Evolutionary conservation across 2,113 vertebrate genomes (phyloP).

Genomic region (Alosa alosa): DNA sequence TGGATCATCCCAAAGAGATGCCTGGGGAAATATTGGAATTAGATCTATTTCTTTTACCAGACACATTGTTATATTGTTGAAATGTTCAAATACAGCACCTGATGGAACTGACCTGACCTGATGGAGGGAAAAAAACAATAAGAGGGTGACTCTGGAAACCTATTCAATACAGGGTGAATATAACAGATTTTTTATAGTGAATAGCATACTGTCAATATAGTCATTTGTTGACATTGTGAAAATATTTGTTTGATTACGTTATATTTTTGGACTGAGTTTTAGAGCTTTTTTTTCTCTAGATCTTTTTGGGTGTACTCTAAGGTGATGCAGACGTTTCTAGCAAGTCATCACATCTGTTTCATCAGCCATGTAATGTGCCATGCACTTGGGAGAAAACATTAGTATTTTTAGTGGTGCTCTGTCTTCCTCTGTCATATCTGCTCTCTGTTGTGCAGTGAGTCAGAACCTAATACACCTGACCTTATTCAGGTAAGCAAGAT

Average conservation of each 20-base stretch:
- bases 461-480: neutral
- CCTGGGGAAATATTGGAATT: neutral
- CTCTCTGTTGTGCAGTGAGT: neutral
- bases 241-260: neutral
- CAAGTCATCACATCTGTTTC: neutral
- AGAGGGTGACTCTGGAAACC: neutral
- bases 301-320: neutral
- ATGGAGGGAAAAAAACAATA: neutral
- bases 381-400: neutral
- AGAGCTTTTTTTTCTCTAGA: neutral
- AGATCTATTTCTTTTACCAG: neutral
- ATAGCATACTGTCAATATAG: neutral
- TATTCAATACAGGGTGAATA: neutral
- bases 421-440: neutral
- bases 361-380: neutral
- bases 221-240: neutral
- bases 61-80: neutral
- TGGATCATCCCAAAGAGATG: neutral
- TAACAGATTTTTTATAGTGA: neutral
- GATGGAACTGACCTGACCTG: too few relatives aligned
- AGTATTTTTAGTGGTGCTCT: neutral
- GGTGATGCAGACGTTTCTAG: neutral
- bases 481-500: neutral
- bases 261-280: neutral
- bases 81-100: neutral